These are phyloP conservation scores for Cladopsammia gracilis DNA, from an alignment of 64 coral and sea anemone genomes.

Conservation along the genomic window DNA sequence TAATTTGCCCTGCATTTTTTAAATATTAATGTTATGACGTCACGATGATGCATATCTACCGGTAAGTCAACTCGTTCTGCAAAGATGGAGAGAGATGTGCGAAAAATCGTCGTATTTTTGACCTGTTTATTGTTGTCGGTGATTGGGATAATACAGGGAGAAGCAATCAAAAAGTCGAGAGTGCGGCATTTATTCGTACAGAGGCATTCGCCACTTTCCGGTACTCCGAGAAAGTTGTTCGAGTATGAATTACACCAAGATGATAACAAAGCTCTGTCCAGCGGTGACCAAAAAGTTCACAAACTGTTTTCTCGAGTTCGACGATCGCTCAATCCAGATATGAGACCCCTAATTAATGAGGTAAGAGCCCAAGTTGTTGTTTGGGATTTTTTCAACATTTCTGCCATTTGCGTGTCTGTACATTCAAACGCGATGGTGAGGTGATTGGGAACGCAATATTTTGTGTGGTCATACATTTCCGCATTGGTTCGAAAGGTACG, in stretches of 20 bases:
- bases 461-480: not conserved
- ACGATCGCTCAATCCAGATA: constrained; percentile 35
- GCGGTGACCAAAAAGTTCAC: constrained; percentile 24
- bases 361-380: not conserved
- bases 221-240: constrained; percentile 29
- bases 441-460: not conserved
- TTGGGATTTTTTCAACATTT: not conserved
- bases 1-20: too few relatives aligned
- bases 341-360: not conserved
- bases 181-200: constrained; percentile 45
- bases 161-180: not conserved
- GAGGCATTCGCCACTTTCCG: constrained; percentile 29
- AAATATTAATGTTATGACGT: too few relatives aligned
- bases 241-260: constrained; percentile 5
- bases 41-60: too few relatives aligned
- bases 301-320: constrained; percentile 23
- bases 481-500: too few relatives aligned
- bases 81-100: not conserved
- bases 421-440: not conserved
- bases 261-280: not conserved
- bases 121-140: not conserved
- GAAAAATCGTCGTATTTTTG: not conserved
- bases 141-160: not conserved
- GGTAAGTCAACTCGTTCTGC: not conserved
- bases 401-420: not conserved